phyloP scores from a whole-genome alignment of 2,797 vertebrate genomes.

The Brotula barbata region DNA sequence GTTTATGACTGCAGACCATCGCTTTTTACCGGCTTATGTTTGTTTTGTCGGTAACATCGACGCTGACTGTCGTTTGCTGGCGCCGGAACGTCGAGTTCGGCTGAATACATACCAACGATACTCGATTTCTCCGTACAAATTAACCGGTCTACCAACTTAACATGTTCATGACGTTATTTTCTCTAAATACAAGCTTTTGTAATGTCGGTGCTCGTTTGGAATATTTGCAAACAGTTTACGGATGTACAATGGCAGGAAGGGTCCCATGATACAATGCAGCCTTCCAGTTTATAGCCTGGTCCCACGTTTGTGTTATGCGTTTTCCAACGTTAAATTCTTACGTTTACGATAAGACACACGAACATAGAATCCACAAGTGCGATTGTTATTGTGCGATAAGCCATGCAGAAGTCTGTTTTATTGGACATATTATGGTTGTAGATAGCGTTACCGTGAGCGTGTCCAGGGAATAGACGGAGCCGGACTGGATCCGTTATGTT shows the following conservation, averaged over 20 bases:
- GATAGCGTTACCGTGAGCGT: no score
- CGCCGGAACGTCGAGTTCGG: constrained; percentile 3
- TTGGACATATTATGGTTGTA: no score
- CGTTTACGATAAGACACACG: accelerated
- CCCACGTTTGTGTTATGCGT: constrained; percentile 15
- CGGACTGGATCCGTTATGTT: constrained; percentile 56
- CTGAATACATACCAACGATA: background rate
- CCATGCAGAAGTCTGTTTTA: no score
- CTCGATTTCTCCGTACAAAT: background rate
- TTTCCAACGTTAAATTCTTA: background rate
- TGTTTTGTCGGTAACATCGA: constrained; percentile 23
- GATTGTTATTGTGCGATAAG: no score
- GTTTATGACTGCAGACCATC: accelerated
- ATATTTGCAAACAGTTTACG: background rate
- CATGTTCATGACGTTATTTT: background rate
- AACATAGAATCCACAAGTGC: no score
- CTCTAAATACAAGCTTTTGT: background rate
- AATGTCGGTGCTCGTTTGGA: no score
- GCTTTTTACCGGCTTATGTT: background rate
- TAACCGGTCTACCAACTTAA: accelerated
- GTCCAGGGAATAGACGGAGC: constrained; percentile 51
- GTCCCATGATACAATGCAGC: constrained; percentile 17
- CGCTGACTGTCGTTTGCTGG: constrained; percentile 3
- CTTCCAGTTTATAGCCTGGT: constrained; percentile 54
- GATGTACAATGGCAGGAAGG: constrained; percentile 1